Evolutionary conservation across 2,113 vertebrate genomes (phyloP), one percentile per base, ranked within the genome.

Genomic region (Perccottus glenii): DNA sequence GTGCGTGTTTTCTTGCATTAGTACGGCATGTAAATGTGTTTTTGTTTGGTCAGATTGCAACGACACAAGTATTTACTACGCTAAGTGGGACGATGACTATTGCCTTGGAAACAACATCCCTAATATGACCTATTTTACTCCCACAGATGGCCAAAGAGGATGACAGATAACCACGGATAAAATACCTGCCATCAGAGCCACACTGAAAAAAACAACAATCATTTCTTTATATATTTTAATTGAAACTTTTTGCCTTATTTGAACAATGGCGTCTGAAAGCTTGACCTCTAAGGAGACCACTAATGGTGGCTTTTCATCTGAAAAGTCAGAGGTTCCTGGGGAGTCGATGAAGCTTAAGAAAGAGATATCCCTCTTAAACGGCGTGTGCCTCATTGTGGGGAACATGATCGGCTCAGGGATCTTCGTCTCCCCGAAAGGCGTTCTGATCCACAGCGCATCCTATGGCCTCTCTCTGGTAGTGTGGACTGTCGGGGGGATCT

Each of bases 351-450:
- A 93, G 81, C 92, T 97, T 65, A 96, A 95, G 90, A 95, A 96
- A 84, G 95, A 97, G 89, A 96, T 97, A 85, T 96, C 96, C 0
- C 91, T 97, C 40, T 60, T 97, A 19, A 96, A 95, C 1, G 96
- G 96, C 0, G 91, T 97, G 52, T 95, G 93, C 75, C 92, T 97
- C 27, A 97, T 97, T 3, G 96, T 97, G 91, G 96, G 96, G 47
- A 97, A 97, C 91, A 97, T 97, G 96, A 97, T 97, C 1, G 96
- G 96, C 66, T 97, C 96, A 0, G 96, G 96, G 27, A 97, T 97
- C 89, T 97, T 97, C 9, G 94, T 97, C n/a, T 96, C 96, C 0
- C 95, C 96, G 4, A 96, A 96, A 58, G 96, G 96, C 0, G 95
- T 97, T 9, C 89, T 97, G 80, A 94, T 94, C 60, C 94, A 96